Base-by-base conservation (phyloP, 2,797 vertebrate genomes). In the Aeoliscus strigatus region DNA sequence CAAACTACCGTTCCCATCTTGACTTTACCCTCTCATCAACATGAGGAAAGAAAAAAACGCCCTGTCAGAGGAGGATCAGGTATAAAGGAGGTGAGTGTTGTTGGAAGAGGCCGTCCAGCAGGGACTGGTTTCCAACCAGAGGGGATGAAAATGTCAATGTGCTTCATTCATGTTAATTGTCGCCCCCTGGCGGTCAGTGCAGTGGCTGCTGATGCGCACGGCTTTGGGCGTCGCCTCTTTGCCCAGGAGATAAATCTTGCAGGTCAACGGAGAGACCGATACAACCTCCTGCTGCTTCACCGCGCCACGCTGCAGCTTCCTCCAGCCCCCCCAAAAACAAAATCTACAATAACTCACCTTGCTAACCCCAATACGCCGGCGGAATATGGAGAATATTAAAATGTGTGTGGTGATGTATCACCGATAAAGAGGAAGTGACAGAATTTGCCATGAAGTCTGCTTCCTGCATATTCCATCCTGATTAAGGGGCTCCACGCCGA, bases 101-200 rank as follows among this genome's bases (percentile, higher is more conserved):
- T 6, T 38, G 42, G n/a, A 33, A 9, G 49, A 21, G 45, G 38
- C 28, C 24, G 49, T 40, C 36, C 17, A 40, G 51, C 30, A 56
- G 32, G 38, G 48, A 46, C 30, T 11, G 49, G 45, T 45, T 51
- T 56, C 58, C 55, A 44, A 59, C 53, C 30, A 33, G 60, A 27
- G 53, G 26, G 46, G 54, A 41, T 51, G 43, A 61, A 52, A 53
- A 70, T 81, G 80, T 82, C 80, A 73, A 80, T 83, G 53, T 66
- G 58, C 79, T 84, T 80, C 70, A 80, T 84, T 77, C 50, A 51
- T 59, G 73, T 66, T 81, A 84, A 84, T 77, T 80, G 77, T 67
- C 68, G 73, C 79, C 80, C 70, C 51, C 63, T 75, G 72, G 70
- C 52, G n/a, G 62, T 70, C 54, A 37, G 68, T 51, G 66, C 42